Evolutionary conservation across 1,140 invertebrate genomes (phyloP), one percentile per base, ranked within the genome.

Genomic region (Leguminivora glycinivorella): DNA sequence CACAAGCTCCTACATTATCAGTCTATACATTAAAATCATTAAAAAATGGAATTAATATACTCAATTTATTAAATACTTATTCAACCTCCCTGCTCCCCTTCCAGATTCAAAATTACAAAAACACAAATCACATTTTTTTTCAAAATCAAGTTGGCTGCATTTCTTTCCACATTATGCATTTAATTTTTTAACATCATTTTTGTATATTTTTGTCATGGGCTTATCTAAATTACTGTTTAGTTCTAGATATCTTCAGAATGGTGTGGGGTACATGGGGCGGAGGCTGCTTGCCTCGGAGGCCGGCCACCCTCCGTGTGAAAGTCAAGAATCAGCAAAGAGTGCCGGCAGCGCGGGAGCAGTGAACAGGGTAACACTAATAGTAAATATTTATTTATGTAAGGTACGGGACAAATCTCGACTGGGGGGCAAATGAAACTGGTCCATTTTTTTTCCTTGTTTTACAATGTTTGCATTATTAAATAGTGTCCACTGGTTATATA

Each of bases 171-270:
- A 38, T 12, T 38, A 58, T 25, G 73, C 66, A 71, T 58, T 68
- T 60, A 67, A 63, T 68, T 52, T 69, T 72, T 29, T 56, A 9
- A 22, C 68, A 74, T 75, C 63, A 67, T 68, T 68, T 67, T 22
- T 71, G 40, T 69, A 73, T 58, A 68, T 72, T 72, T 82, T 79
- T 78, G 81, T 70, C 74, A 88, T 90, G 86, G 69, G 52, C 68
- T 82, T 83, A 76, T 74, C 77, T 73, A 88, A 88, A 86, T 83
- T 89, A 72, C 79, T 83, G 73, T 77, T 73, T 31, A 76, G 77
- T 83, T 75, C 56, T 17, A 81, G 70, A 76, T 69, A 69, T 66
- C 31, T 76, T 9, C 52, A 31, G 17, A 71, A 34, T 10, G 67
- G 70, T 22, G 6, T 69, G 24, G 69, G 74, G 71, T 72, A 17